A percentile compares a stretch with the other conserved stretches of the same genome.
Evolutionary conservation across 2,113 vertebrate genomes (phyloP).

Genomic region (Gavia stellata): DNA sequence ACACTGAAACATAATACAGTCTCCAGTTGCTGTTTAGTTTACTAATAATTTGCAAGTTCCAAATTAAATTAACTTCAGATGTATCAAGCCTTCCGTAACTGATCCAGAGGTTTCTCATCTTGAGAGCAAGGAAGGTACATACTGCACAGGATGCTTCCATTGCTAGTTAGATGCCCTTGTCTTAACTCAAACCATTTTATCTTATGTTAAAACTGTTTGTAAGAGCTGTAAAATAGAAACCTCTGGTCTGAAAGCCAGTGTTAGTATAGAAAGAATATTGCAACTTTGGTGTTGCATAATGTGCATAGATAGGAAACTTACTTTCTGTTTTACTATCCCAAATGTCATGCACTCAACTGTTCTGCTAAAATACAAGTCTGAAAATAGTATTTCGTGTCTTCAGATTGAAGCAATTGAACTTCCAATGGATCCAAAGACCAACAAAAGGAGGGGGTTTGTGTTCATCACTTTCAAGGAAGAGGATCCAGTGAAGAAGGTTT

Average conservation of each 20-base stretch:
- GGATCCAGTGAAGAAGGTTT: constrained; percentile 88
- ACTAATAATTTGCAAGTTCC: not conserved
- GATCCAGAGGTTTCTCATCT: not conserved
- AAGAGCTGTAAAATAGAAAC: not conserved
- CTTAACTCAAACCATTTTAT: not conserved
- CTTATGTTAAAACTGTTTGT: not conserved
- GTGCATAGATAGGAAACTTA: not conserved
- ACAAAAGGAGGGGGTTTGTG: constrained; percentile 96
- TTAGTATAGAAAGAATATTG: not conserved
- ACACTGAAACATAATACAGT: not conserved
- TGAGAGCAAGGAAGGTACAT: not conserved
- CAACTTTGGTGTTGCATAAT: not conserved
- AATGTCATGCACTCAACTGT: not conserved
- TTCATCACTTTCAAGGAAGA: constrained; percentile 98
- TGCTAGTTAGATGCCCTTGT: not conserved
- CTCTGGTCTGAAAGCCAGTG: not conserved
- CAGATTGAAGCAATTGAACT: constrained; percentile 97
- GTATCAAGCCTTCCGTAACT: not conserved
- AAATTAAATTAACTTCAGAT: not conserved
- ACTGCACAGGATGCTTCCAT: not conserved
- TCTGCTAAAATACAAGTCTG: not conserved
- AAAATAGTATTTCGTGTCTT: constrained; percentile 1
- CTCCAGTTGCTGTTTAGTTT: not conserved
- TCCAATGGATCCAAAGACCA: constrained; percentile 97
- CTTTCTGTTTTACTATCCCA: not conserved